These are phyloP conservation scores for Pherbina coryleti DNA, from an alignment of 2,888 invertebrate species.

Conservation along the genomic window DNA sequence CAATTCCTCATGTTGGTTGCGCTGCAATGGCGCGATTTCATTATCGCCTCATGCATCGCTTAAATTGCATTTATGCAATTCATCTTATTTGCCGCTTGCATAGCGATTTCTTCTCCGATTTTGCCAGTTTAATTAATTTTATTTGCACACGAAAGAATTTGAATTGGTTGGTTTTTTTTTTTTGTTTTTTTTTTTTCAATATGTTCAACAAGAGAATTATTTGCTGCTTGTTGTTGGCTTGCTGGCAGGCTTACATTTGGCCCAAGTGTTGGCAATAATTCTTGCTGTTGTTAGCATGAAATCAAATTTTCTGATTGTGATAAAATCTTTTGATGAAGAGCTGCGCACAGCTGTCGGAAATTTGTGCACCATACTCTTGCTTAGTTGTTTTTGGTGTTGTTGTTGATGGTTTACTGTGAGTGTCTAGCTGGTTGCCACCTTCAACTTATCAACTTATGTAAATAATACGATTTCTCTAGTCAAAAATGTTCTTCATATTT, in stretches of 20 bases:
- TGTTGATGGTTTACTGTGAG: no score
- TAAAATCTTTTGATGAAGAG: not conserved
- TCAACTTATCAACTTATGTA: no score
- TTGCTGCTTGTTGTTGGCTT: not conserved
- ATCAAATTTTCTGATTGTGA: not conserved
- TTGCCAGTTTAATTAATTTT: constrained; percentile 59
- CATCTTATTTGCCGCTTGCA: constrained; percentile 52
- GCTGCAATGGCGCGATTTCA: constrained; percentile 25
- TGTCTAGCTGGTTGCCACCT: no score
- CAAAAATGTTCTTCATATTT: no score
- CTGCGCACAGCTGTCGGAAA: not conserved
- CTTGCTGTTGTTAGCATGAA: constrained; percentile 4
- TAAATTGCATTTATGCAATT: constrained; percentile 54
- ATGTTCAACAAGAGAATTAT: not conserved
- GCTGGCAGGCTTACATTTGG: not conserved
- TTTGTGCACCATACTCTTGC: not conserved
- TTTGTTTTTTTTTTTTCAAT: not conserved
- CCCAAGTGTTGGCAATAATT: constrained; percentile 1
- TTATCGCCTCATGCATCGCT: constrained; percentile 58
- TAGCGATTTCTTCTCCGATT: constrained; percentile 47
- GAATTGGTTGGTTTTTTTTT: not conserved
- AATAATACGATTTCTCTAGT: no score
- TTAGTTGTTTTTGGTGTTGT: no score
- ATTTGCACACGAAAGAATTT: constrained; percentile 59
- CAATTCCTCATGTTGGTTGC: not conserved